Conservation (phyloP, 2,113 vertebrate species). For the Suncus etruscus region DNA sequence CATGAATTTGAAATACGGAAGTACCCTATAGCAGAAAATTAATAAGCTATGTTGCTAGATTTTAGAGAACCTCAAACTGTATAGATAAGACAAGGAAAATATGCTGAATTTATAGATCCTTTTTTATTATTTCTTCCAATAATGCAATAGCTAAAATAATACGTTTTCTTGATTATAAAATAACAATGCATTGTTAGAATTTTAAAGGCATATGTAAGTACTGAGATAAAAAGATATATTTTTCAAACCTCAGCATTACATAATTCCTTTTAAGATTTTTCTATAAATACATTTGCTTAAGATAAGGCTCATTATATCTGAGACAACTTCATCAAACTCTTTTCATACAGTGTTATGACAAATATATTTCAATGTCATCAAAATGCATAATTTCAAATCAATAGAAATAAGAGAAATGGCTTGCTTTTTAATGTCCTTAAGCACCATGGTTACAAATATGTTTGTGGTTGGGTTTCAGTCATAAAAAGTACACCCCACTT, state of each 20-base stretch:
- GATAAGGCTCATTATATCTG: neutral
- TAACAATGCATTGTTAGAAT: neutral
- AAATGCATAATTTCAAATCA: neutral
- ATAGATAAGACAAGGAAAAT: neutral
- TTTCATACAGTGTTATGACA: neutral
- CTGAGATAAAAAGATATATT: neutral
- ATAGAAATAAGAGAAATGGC: neutral
- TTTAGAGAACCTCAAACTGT: slow-evolving; percentile 42
- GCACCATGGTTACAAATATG: no score
- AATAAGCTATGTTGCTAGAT: slow-evolving; percentile 37
- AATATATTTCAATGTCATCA: neutral
- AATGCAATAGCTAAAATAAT: neutral
- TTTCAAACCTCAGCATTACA: neutral
- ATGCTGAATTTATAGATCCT: slow-evolving; percentile 57
- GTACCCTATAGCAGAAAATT: neutral
- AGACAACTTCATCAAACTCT: neutral
- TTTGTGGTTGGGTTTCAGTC: no score
- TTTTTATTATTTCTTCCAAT: neutral
- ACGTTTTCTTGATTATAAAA: slow-evolving; percentile 49
- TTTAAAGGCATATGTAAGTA: neutral
- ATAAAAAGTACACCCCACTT: no score
- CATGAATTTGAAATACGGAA: slow-evolving; percentile 63
- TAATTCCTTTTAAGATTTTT: slow-evolving; percentile 33
- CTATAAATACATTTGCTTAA: neutral
- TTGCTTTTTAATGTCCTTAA: neutral